Percentiles rank a stretch among this genome's conserved stretches.
Evolutionary conservation across 1,140 invertebrate genomes (phyloP).

Genomic region (Scaptomyza montana): DNA sequence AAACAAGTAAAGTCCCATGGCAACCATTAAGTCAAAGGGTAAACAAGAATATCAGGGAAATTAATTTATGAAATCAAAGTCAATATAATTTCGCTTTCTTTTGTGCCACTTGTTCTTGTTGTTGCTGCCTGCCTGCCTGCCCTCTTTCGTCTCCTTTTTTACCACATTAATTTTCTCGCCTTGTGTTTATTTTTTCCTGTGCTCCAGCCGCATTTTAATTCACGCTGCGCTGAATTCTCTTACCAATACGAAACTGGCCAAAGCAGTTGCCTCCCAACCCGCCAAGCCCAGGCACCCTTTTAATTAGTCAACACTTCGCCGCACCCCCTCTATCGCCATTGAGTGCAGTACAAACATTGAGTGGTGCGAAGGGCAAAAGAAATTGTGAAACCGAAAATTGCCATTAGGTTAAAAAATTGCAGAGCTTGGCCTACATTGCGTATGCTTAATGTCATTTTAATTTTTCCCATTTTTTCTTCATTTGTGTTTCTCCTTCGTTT

Average conservation of each 20-base stretch:
- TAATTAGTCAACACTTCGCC: slow-evolving; percentile 64
- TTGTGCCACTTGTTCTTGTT: slow-evolving; percentile 42
- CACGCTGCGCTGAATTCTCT: slow-evolving; percentile 30
- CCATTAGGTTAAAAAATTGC: slow-evolving; percentile 77
- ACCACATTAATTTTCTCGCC: slow-evolving; percentile 16
- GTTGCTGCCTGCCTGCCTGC: neutral
- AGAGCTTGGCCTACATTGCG: slow-evolving; percentile 74
- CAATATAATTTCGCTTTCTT: slow-evolving; percentile 78
- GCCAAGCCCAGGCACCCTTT: slow-evolving; percentile 49
- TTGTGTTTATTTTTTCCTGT: neutral
- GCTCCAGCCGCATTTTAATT: slow-evolving; percentile 14
- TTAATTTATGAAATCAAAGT: slow-evolving; percentile 76
- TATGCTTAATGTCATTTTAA: slow-evolving; percentile 74
- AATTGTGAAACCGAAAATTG: slow-evolving; percentile 52
- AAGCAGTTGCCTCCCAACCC: neutral
- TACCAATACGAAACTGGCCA: slow-evolving; percentile 28
- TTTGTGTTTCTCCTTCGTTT: neutral
- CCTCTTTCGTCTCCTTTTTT: neutral
- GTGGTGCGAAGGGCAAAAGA: slow-evolving; percentile 18
- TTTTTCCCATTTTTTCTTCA: slow-evolving; percentile 22
- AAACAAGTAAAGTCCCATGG: neutral
- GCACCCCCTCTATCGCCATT: slow-evolving; percentile 26
- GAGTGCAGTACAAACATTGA: slow-evolving; percentile 67
- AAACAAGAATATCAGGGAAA: slow-evolving; percentile 36
- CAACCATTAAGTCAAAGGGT: slow-evolving; percentile 33